These are phyloP conservation scores for Eupithecia dodoneata DNA, from an alignment of 2,888 invertebrate genomes.

Conservation along the genomic window DNA sequence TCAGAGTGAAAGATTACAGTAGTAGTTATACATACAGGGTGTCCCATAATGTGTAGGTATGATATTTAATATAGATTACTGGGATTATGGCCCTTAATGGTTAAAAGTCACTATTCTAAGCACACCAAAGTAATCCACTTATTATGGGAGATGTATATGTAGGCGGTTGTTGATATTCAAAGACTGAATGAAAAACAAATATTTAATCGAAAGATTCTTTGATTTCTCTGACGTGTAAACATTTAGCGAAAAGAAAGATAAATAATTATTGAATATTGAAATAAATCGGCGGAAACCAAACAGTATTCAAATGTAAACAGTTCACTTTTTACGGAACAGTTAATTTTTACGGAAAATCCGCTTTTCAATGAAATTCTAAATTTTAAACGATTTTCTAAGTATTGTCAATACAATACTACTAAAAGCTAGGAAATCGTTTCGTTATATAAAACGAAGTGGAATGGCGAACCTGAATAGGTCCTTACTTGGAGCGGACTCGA, in stretches of 20 bases:
- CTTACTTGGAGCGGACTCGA: neutral
- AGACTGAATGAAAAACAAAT: neutral
- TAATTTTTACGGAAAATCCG: neutral
- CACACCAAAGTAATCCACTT: too few relatives aligned
- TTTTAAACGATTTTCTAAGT: neutral
- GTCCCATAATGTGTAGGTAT: too few relatives aligned
- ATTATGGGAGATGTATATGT: neutral
- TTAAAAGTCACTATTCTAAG: too few relatives aligned
- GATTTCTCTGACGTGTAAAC: neutral
- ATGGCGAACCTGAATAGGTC: neutral
- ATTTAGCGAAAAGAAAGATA: neutral
- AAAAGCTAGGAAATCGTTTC: neutral
- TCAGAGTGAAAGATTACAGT: too few relatives aligned
- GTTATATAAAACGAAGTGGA: neutral
- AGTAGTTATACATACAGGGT: too few relatives aligned
- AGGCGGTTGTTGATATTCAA: neutral
- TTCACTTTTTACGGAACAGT: too few relatives aligned
- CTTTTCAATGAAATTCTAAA: neutral
- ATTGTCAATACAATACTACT: too few relatives aligned
- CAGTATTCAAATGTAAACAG: neutral
- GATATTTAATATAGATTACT: too few relatives aligned
- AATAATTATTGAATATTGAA: neutral
- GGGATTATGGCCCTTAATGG: too few relatives aligned
- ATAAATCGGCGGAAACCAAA: neutral
- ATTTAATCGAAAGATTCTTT: neutral